Percentiles rank a stretch among this genome's conserved stretches.
Evolutionary conservation across 1,140 invertebrate species (phyloP).

Genomic region (Drosophila micromelanica): DNA sequence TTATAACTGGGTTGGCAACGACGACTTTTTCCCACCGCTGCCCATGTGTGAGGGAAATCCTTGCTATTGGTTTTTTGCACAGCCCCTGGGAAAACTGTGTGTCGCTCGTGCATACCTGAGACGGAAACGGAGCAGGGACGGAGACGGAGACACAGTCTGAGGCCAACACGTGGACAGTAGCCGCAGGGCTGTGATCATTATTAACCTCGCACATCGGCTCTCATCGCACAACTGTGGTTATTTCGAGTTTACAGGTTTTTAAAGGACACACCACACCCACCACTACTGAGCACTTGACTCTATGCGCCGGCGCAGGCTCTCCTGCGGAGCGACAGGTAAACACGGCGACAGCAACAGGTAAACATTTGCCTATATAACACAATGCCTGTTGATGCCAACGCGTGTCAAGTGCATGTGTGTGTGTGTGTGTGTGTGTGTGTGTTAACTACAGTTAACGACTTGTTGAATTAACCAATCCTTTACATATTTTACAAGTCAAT

Average conservation of each 20-base stretch:
- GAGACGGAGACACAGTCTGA: neutral
- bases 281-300: conserved; percentile 62
- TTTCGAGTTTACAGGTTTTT: conserved; percentile 75
- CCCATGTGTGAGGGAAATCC: conserved; percentile 60
- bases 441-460: conserved; percentile 41
- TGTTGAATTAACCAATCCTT: conserved; percentile 25
- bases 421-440: conserved; percentile 17
- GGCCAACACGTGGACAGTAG: conserved; percentile 64
- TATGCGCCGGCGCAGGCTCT: conserved; percentile 70
- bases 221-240: conserved; percentile 56
- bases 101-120: conserved; percentile 17
- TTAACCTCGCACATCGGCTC: conserved; percentile 23
- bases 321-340: conserved; percentile 60
- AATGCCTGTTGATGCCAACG: conserved; percentile 46
- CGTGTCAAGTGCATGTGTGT: conserved; percentile 56
- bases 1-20: conserved; percentile 68
- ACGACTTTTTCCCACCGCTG: conserved; percentile 43
- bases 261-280: conserved; percentile 50
- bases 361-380: conserved; percentile 72
- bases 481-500: conserved; percentile 2
- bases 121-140: neutral
- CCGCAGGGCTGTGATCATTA: conserved; percentile 27
- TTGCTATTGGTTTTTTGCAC: conserved; percentile 63
- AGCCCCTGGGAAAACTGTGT: conserved; percentile 30
- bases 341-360: conserved; percentile 60